Evolutionary conservation across 2,888 invertebrate genomes (phyloP), one percentile per base, ranked within the genome.

Genomic region (Drosophila infuscata): DNA sequence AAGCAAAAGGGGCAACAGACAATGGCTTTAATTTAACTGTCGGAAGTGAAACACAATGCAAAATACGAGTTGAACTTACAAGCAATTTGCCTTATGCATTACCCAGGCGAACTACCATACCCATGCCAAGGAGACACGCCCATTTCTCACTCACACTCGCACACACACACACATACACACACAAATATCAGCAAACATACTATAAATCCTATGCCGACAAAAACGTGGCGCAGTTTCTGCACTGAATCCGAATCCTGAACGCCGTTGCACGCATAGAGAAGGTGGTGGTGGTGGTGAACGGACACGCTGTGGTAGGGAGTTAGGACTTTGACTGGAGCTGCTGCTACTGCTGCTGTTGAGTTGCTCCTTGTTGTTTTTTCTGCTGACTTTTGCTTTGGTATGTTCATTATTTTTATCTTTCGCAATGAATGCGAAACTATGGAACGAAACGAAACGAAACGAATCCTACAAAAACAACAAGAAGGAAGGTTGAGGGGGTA

Each of bases 341-440:
- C n/a, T 70, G 43, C 38, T 38, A 4, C 25, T 38, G 59, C 25
- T 68, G 53, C 74, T 81, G 79, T 75, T 78, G 74, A 69, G 75
- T 69, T 77, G 67, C 62, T 75, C 57, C 60, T 75, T 66, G 77
- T 74, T 75, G 60, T 72, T 83, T 87, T 82, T 84, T 81, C 67
- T 72, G 82, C 66, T 83, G 89, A 85, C 87, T 85, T 82, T 87
- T 85, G 87, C 89, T 91, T 81, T 87, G 89, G 80, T 88, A 83
- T 90, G 91, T 91, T 91, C 91, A 91, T 91, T 91, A 91, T 90
- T 91, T 91, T 91, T 91, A 91, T 91, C 91, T 91, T 81, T 85
- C 73, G 86, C 87, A 85, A 87, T 89, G 86, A 87, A 87, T 87
- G 89, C 89, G 57, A 76, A 87, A 86, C 79, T 77, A 77, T 78